Conservation (phyloP, 1,140 invertebrate species). For the Drosophila burlai region DNA sequence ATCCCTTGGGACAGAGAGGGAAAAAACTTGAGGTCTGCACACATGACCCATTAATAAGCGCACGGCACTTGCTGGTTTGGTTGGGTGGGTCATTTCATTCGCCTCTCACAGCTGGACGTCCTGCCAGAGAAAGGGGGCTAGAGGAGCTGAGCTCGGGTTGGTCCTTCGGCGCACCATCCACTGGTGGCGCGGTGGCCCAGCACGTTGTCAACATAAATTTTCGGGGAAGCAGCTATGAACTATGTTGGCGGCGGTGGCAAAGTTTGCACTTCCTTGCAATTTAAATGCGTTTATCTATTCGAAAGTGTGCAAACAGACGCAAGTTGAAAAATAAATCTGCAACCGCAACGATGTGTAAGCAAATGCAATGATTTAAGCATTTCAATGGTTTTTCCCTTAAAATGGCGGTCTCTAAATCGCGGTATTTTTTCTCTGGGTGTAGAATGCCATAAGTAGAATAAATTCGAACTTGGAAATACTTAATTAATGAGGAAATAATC, state of each 20-base stretch:
- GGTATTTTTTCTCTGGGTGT: no score
- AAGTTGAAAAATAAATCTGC: slow-evolving; percentile 31
- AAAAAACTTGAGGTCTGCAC: slow-evolving; percentile 53
- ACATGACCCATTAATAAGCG: slow-evolving; percentile 79
- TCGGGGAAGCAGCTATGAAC: slow-evolving; percentile 35
- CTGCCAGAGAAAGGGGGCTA: not conserved
- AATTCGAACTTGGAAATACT: not conserved
- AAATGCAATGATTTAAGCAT: slow-evolving; percentile 30
- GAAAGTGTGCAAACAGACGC: slow-evolving; percentile 49
- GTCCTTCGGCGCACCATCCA: slow-evolving; percentile 5
- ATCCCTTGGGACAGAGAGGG: slow-evolving; percentile 1
- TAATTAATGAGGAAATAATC: no score
- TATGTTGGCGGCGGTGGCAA: slow-evolving; percentile 53
- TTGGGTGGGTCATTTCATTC: slow-evolving; percentile 54
- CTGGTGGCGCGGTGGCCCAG: slow-evolving; percentile 53
- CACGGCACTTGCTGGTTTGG: slow-evolving; percentile 54
- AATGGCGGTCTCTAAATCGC: no score
- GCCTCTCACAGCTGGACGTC: slow-evolving; percentile 25
- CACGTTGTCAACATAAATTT: slow-evolving; percentile 81
- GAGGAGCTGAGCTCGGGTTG: not conserved
- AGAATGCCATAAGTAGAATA: not conserved
- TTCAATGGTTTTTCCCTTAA: not conserved
- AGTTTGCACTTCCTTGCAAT: slow-evolving; percentile 68
- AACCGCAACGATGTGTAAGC: slow-evolving; percentile 8
- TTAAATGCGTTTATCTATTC: slow-evolving; percentile 76